These are phyloP conservation scores for Eriocheir sinensis DNA, from an alignment of 1,140 invertebrate genomes.

Conservation along the genomic window DNA sequence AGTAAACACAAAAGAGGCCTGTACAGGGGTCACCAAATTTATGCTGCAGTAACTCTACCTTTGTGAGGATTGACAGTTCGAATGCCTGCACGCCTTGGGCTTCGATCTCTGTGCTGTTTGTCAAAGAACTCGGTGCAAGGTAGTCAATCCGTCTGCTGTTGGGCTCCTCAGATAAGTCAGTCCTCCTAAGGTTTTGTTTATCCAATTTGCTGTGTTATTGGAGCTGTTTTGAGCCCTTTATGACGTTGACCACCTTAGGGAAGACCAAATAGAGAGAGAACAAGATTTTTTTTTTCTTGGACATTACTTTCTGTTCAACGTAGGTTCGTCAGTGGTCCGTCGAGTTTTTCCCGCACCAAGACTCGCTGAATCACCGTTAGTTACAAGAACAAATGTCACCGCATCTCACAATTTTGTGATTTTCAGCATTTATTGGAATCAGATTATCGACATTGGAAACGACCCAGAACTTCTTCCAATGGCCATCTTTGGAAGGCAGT, in stretches of 20 bases:
- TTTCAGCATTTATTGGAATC: neutral
- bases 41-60: neutral
- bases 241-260: too few species aligned
- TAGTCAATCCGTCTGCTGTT: too few species aligned
- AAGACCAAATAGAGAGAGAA: too few species aligned
- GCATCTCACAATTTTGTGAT: neutral
- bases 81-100: too few species aligned
- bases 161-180: too few species aligned
- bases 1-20: neutral
- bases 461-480: neutral
- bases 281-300: too few species aligned
- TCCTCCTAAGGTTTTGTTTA: too few species aligned
- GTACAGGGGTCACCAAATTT: neutral
- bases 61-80: too few species aligned
- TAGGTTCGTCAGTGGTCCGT: neutral
- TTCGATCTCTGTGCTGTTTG: too few species aligned
- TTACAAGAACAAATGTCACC: slow-evolving; percentile 13
- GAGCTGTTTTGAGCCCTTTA: neutral
- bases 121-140: too few species aligned
- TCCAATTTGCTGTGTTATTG: neutral
- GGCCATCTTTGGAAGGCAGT: slow-evolving; percentile 3
- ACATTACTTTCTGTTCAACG: neutral
- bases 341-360: neutral
- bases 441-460: slow-evolving; percentile 9
- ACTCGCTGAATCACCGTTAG: neutral